Evolutionary conservation across 2,113 vertebrate species (phyloP).

Genomic region (Ailurus styani): DNA sequence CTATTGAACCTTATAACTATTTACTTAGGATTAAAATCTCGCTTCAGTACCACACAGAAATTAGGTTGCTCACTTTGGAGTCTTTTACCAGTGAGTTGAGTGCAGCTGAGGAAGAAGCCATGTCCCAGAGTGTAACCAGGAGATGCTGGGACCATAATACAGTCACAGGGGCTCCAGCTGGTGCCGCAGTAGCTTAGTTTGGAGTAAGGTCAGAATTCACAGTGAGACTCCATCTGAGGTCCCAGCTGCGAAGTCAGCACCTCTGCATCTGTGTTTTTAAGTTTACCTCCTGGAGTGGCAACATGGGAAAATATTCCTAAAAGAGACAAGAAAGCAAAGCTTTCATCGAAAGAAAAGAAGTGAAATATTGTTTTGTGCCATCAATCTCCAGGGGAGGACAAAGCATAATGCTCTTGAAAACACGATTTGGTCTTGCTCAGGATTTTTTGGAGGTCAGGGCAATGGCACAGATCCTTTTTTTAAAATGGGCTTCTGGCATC

Average conservation of each 20-base stretch:
- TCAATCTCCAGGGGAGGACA: not conserved
- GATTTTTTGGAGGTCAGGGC: not conserved
- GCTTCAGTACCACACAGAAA: not conserved
- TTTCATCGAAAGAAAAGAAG: not conserved
- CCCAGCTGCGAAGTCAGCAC: not conserved
- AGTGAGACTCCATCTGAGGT: not conserved
- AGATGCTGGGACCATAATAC: not conserved
- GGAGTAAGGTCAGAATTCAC: not conserved
- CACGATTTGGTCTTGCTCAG: not conserved
- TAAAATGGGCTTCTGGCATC: not conserved
- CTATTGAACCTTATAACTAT: not conserved
- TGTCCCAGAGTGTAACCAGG: not conserved
- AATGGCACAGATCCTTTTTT: not conserved
- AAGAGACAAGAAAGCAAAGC: not conserved
- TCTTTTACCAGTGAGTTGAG: not conserved
- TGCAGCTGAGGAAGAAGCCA: not conserved
- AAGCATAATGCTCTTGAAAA: not conserved
- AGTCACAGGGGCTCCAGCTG: not conserved
- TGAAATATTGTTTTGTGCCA: not conserved
- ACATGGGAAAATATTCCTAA: not conserved
- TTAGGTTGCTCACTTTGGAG: not conserved
- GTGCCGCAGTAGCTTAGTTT: not conserved
- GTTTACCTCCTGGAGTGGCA: not conserved
- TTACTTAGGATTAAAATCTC: slow-evolving; percentile 28
- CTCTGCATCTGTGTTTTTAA: not conserved